phyloP scores from a whole-genome alignment of 2,113 vertebrate genomes.

The Semnornis frantzii region DNA sequence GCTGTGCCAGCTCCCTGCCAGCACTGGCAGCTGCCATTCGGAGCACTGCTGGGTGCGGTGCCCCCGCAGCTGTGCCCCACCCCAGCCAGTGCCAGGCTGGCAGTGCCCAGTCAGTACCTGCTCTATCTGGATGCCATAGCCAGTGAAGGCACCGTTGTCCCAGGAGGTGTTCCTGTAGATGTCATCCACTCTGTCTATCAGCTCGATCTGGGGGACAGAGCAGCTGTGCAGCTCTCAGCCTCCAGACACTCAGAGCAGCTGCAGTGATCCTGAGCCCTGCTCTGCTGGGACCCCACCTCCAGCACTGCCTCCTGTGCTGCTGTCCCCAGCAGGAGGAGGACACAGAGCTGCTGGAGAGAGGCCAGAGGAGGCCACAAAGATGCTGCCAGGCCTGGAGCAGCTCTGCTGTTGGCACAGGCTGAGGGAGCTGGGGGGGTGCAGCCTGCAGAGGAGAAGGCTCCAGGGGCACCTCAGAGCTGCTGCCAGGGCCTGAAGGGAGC shows the following conservation, averaged over 20 bases:
- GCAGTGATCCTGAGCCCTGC: background rate
- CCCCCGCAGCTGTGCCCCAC: background rate
- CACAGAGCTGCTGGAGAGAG: no score
- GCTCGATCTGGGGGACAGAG: conserved; percentile 85
- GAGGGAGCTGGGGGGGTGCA: no score
- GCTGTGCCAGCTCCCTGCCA: background rate
- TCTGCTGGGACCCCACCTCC: no score
- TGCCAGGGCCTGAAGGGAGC: no score
- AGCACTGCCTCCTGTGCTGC: no score
- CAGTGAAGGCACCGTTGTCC: conserved; percentile 88
- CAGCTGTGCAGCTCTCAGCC: background rate
- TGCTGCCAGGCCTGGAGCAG: no score
- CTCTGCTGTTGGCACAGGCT: no score
- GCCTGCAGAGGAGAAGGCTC: no score
- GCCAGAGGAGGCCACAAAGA: no score
- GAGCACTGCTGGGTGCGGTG: background rate
- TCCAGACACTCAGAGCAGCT: background rate
- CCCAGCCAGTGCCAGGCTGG: no score
- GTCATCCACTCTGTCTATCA: conserved; percentile 98
- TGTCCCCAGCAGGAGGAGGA: no score
- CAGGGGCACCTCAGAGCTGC: no score
- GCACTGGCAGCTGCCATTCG: background rate
- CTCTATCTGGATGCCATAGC: conserved; percentile 96
- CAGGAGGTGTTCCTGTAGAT: conserved; percentile 97
- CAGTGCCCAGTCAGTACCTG: conserved; percentile 79